Conservation (phyloP, 2,797 vertebrate species). For the Bradypodion pumilum region DNA sequence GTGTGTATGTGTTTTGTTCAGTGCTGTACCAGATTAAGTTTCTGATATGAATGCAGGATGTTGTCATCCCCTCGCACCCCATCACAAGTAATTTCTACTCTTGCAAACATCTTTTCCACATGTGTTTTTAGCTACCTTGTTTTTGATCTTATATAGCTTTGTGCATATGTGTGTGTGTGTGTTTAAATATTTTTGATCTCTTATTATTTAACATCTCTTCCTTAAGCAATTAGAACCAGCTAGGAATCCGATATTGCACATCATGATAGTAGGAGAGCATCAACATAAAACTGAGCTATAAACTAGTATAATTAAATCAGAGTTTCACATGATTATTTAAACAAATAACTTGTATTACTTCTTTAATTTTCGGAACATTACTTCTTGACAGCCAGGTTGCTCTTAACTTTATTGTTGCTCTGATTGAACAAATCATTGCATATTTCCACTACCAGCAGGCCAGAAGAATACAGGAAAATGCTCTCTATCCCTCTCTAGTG, state of each 20-base stretch:
- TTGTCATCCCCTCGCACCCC: neutral
- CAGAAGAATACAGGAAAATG: too few species aligned
- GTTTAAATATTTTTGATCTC: neutral
- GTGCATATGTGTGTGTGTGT: too few species aligned
- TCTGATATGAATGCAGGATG: neutral
- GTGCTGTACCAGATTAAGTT: neutral
- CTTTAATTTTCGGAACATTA: too few species aligned
- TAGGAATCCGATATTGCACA: neutral
- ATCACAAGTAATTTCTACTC: neutral
- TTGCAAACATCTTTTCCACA: neutral
- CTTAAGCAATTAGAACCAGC: neutral
- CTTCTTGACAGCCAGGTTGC: too few species aligned
- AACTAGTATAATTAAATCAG: neutral
- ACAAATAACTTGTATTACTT: too few species aligned
- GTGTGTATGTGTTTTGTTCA: neutral
- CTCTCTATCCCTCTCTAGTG: too few species aligned
- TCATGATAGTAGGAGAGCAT: neutral
- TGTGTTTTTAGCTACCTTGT: neutral
- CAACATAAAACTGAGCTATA: neutral
- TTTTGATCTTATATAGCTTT: neutral
- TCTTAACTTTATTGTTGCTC: too few species aligned
- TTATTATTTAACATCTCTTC: neutral
- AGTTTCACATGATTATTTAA: too few species aligned
- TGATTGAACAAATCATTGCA: too few species aligned
- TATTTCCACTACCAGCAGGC: too few species aligned